These are phyloP conservation scores for Cyclophora albipunctata DNA, from an alignment of 2,888 invertebrate species.

Conservation along the genomic window DNA sequence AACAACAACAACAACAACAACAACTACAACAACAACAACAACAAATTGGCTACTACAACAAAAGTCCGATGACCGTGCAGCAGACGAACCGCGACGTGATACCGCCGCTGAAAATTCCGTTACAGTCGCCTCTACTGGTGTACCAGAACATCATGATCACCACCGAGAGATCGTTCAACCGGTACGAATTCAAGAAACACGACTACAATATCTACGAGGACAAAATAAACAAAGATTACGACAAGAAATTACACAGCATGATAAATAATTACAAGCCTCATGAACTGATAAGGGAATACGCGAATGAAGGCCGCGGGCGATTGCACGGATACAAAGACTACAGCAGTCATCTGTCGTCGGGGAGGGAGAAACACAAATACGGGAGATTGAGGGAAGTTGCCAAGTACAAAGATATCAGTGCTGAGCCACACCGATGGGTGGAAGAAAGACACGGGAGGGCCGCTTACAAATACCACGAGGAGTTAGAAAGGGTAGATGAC, in stretches of 20 bases:
- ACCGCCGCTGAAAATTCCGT: conserved; percentile 43
- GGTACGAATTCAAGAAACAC: neutral
- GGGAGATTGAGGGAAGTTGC: too few species aligned
- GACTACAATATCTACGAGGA: neutral
- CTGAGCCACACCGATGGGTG: too few species aligned
- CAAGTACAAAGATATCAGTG: too few species aligned
- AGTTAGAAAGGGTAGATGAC: conserved; percentile 29
- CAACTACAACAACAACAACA: too few species aligned
- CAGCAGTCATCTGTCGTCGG: too few species aligned
- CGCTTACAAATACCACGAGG: conserved; percentile 20
- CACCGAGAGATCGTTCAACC: conserved; percentile 19
- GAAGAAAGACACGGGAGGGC: too few species aligned
- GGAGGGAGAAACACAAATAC: too few species aligned
- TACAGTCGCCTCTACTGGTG: conserved; percentile 35
- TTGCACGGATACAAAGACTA: too few species aligned
- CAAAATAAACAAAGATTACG: neutral
- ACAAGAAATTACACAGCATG: neutral
- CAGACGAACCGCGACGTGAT: conserved; percentile 56
- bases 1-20: too few species aligned
- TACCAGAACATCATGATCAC: conserved; percentile 49
- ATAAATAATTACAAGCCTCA: too few species aligned
- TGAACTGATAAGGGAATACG: neutral
- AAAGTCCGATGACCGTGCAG: conserved; percentile 27
- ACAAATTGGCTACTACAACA: too few species aligned
- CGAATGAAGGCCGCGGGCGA: neutral